Base-by-base conservation (phyloP, 2,113 vertebrate species). In the Heterotilapia buettikoferi region DNA sequence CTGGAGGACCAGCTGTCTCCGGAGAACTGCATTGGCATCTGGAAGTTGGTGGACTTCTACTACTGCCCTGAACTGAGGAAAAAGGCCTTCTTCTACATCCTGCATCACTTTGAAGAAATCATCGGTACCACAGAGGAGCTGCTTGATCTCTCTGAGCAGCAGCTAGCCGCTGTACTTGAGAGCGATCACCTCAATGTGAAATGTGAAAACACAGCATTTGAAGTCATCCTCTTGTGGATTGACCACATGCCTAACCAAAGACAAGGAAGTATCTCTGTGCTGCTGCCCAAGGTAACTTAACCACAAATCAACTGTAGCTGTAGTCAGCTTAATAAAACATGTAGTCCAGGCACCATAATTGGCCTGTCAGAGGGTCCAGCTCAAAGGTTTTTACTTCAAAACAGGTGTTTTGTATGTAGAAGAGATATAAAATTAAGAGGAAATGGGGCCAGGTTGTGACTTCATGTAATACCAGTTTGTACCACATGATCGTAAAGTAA, bases 51-150 rank as follows among this genome's bases (percentile, higher is more conserved):
- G 26, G 11, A 82, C 21, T 38, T 78, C 24, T 82, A 78, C 31
- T 11, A 84, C 87, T 97, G 95, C 86, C 92, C 95, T 0, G 92
- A 97, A 14, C 95, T 97, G 84, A 93, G 81, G 50, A 88, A 94
- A 56, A 96, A 94, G 14, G 95, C 96, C 76, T 96, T 93, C n/a
- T 68, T 76, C 59, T 97, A 96, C 92, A 97, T 98, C 82, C 88
- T 98, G 79, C 92, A 96, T 24, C 94, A 97, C 95, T 98, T 98
- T 0, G 94, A 97, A 84, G 56, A 87, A 29, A 86, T 92, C 11
- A 93, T 90, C 12, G 2, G 5, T 12, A 94, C 90, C 82, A 97
- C 97, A 0, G 90, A 94, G 1, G 97, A 97, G 91, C 96, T 98
- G 66, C 91, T 96, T 13, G 95, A 97, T 56, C 96, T 98, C 68